Evolutionary conservation across 2,113 vertebrate genomes (phyloP), one percentile per base, ranked within the genome.

Genomic region (Cynopterus brachyotis): DNA sequence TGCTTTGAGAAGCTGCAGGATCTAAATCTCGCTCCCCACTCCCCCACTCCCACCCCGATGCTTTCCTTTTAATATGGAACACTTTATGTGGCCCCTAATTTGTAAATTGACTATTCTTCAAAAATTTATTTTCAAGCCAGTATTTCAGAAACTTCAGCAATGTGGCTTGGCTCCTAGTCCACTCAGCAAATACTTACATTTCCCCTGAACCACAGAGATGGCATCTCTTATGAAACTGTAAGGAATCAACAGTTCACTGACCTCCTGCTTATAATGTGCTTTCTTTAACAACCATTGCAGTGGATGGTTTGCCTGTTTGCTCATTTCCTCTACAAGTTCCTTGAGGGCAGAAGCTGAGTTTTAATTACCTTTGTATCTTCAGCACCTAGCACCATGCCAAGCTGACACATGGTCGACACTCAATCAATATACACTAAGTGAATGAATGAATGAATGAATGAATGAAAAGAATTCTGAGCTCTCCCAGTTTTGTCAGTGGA

Each of bases 41-140:
- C 57, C 24, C 57, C 22, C 59, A 90, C 17, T 11, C 12, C 26
- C 11, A 30, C 26, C 3, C 11, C 26, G 15, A 40, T 42, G 60
- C 55, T 67, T 83, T 78, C 62, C 37, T 87, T 50, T 89, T 26
- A 79, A 75, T 42, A 9, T 35, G 37, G 24, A 70, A 32, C 20
- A 32, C 22, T 86, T 91, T 70, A 35, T 24, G 47, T 67, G 6
- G 37, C 17, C 9, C 47, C 76, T 73, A 66, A 91, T 47, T 59
- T 45, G 24, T 70, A 53, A 64, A 95, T 5, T 32, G 59, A 86
- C 86, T 78, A 35, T 81, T 91, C 42, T 66, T 91, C 75, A 35
- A 96, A 93, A 42, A 67, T 37, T 78, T 11, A 80, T 86, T 76
- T 87, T 87, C 76, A 88, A 93, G 28, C 60, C 88, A 75, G 35